These are phyloP conservation scores for Eristalis intricaria DNA, from an alignment of 2,888 invertebrate genomes.

Conservation along the genomic window DNA sequence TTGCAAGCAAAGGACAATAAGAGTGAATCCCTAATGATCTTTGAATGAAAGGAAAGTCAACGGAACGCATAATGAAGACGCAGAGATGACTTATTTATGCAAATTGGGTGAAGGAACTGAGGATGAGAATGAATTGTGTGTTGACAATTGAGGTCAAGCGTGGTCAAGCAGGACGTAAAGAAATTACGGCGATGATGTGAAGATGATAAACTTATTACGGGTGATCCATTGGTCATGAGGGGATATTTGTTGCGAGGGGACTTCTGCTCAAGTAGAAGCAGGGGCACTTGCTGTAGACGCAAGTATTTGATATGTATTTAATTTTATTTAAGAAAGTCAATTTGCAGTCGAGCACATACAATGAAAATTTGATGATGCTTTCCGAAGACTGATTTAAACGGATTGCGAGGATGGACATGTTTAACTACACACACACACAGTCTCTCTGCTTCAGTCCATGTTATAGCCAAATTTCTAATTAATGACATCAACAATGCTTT, in stretches of 20 bases:
- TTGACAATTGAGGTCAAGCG: slow-evolving; percentile 66
- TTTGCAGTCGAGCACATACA: no score
- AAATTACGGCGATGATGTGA: slow-evolving; percentile 5
- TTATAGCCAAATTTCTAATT: no score
- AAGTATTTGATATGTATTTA: neutral
- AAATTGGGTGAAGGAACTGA: slow-evolving; percentile 27
- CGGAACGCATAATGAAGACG: slow-evolving; percentile 55
- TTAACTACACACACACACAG: no score
- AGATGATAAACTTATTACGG: slow-evolving; percentile 7
- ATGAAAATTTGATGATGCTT: no score
- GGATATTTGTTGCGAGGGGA: neutral
- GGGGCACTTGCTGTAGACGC: neutral
- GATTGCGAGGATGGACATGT: no score
- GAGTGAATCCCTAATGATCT: slow-evolving; percentile 25
- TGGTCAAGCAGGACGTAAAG: slow-evolving; percentile 51
- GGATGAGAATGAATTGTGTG: slow-evolving; percentile 38
- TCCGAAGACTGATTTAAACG: no score
- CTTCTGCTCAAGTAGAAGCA: neutral
- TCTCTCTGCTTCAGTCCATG: no score
- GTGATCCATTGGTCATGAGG: neutral
- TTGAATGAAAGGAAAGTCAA: slow-evolving; percentile 49
- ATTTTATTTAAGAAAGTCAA: no score
- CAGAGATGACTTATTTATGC: slow-evolving; percentile 63
- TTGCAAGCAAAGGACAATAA: slow-evolving; percentile 8
- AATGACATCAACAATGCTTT: no score